Conservation (phyloP, 2,113 vertebrate genomes). For the Muntiacus muntjak region DNA sequence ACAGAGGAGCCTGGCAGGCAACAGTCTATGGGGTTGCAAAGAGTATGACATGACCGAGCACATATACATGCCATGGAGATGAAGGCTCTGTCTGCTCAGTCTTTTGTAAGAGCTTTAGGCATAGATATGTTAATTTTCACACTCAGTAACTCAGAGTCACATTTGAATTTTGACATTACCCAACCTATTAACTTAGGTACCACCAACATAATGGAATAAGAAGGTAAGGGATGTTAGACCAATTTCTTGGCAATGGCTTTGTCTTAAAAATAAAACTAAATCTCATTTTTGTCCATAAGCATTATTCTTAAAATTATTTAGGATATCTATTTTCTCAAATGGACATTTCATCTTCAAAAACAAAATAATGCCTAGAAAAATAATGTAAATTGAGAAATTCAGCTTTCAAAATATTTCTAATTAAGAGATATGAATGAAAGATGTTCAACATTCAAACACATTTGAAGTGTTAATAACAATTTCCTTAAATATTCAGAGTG, state of each 20-base stretch:
- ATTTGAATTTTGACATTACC: background rate
- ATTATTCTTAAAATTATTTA: background rate
- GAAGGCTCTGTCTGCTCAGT: background rate
- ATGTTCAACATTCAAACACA: background rate
- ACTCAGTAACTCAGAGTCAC: background rate
- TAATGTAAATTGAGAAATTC: background rate
- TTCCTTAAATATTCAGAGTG: background rate
- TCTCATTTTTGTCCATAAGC: background rate
- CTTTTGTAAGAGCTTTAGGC: background rate
- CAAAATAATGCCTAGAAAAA: background rate
- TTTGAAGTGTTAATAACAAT: background rate
- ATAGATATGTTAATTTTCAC: background rate
- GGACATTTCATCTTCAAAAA: background rate
- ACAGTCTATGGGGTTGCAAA: background rate
- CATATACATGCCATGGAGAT: background rate
- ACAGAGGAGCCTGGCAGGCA: background rate
- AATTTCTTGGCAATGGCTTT: background rate
- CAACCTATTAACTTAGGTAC: background rate
- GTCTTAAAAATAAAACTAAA: background rate
- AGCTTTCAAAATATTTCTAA: background rate
- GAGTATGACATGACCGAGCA: background rate
- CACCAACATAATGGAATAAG: background rate
- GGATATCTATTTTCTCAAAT: background rate
- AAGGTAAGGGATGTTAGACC: background rate
- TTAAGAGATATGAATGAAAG: background rate